A percentile compares a stretch with the other conserved stretches of the same genome.
Evolutionary conservation across 2,888 invertebrate genomes (phyloP).

Genomic region (Cosmia trapezina): DNA sequence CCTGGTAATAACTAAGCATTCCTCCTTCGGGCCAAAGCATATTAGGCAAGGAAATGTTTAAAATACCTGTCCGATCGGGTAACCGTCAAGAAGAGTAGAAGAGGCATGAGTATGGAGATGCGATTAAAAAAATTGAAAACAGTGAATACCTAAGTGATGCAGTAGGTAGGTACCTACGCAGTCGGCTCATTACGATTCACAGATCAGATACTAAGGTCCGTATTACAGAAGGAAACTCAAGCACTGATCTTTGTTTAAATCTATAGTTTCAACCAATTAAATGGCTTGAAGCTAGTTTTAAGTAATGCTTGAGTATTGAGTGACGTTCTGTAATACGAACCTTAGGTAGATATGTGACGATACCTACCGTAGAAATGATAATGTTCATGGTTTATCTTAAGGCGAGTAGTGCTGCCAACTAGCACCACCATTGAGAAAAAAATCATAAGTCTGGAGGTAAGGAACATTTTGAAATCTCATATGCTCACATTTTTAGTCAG

Average conservation of each 20-base stretch:
- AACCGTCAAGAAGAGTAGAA: no score
- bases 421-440: no score
- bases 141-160: not conserved
- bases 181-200: not conserved
- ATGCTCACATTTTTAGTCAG: no score
- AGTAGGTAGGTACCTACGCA: not conserved
- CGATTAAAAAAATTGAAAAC: not conserved
- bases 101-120: not conserved
- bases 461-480: no score
- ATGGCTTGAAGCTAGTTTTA: no score
- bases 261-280: no score
- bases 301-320: no score
- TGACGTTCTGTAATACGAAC: no score
- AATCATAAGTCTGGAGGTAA: no score
- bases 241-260: no score
- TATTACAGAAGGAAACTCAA: no score
- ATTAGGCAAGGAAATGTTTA: not conserved
- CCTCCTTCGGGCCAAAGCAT: not conserved
- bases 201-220: not conserved
- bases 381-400: not conserved
- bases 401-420: no score
- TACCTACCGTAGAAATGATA: not conserved
- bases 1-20: not conserved
- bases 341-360: not conserved
- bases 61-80: not conserved